A percentile compares a stretch with the other conserved stretches of the same genome.
phyloP scores from a whole-genome alignment of 2,113 vertebrate genomes.

The Grallaria varia region DNA sequence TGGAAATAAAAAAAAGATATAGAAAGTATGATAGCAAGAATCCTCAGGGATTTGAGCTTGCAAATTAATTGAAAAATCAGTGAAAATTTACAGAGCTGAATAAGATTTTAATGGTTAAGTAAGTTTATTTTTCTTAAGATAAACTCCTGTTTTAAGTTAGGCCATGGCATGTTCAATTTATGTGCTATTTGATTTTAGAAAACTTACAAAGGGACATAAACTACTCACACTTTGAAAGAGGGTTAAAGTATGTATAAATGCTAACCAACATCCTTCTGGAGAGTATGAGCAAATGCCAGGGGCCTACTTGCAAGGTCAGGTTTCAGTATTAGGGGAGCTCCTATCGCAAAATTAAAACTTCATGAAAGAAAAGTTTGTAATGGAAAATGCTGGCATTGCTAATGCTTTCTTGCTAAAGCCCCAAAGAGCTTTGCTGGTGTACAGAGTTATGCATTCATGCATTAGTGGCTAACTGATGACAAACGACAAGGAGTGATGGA shows the following conservation, averaged over 20 bases:
- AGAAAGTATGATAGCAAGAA: not conserved
- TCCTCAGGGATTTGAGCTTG: not conserved
- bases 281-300: not conserved
- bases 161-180: not conserved
- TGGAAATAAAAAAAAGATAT: not conserved
- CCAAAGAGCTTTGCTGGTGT: conserved; percentile 8
- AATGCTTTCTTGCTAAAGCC: conserved; percentile 19
- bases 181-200: not conserved
- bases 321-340: conserved; percentile 44
- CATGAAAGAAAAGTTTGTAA: conserved; percentile 61
- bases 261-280: not conserved
- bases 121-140: not conserved
- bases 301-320: conserved; percentile 31
- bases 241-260: not conserved
- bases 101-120: not conserved
- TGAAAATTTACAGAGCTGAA: not conserved
- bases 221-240: not conserved
- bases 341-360: conserved; percentile 56
- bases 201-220: not conserved
- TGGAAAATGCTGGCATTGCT: conserved; percentile 48
- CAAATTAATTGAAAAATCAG: not conserved
- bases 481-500: conserved; percentile 9
- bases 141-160: not conserved
- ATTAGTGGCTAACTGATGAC: conserved; percentile 50
- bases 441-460: conserved; percentile 45